phyloP scores from a whole-genome alignment of 2,797 vertebrate genomes.

The Rhinatrema bivittatum region DNA sequence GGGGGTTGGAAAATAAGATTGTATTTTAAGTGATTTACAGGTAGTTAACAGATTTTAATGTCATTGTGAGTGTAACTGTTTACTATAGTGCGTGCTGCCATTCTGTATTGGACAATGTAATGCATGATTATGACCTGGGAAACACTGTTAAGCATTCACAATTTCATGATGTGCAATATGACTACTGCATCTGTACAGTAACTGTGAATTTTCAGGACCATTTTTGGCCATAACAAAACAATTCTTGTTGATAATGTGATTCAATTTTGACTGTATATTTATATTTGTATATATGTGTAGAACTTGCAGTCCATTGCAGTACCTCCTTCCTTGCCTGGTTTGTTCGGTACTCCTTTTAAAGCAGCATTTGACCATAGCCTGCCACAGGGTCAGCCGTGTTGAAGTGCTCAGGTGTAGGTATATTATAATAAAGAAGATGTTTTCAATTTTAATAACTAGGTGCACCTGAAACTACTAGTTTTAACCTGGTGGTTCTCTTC shows the following conservation, averaged over 20 bases:
- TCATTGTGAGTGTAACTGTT: constrained; percentile 64
- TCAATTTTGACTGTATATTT: constrained; percentile 9
- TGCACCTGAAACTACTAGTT: no score
- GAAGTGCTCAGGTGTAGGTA: no score
- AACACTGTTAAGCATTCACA: constrained; percentile 60
- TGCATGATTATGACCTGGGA: constrained; percentile 76
- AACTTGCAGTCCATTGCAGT: no score
- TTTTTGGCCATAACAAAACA: constrained; percentile 74
- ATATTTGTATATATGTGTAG: no score
- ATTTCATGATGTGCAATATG: constrained; percentile 78
- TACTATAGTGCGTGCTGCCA: constrained; percentile 60
- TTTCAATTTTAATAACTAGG: no score
- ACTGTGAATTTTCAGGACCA: constrained; percentile 67
- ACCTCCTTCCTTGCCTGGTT: no score
- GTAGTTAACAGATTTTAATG: constrained; percentile 35
- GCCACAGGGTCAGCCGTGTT: no score
- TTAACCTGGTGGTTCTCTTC: no score
- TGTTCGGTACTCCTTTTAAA: no score
- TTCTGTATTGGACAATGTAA: constrained; percentile 54
- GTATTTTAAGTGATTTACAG: constrained; percentile 47
- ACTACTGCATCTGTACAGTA: constrained; percentile 70
- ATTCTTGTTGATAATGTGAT: constrained; percentile 58
- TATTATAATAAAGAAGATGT: no score
- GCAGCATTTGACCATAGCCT: no score
- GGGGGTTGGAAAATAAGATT: constrained; percentile 40